Conservation (phyloP, 2,797 vertebrate genomes). For the Pseudochromis fuscus region DNA sequence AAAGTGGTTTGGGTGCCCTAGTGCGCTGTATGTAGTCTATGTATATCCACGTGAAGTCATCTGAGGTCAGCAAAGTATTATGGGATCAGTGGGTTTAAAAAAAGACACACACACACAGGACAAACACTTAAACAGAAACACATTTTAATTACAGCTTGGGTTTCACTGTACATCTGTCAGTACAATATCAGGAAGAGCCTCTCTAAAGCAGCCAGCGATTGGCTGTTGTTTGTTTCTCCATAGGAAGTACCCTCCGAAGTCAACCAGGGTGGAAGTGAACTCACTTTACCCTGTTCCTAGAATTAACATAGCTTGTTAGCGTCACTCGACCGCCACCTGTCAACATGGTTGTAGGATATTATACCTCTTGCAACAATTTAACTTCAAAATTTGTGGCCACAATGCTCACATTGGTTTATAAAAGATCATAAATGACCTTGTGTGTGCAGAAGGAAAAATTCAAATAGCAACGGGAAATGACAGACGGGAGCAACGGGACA, state of each 20-base stretch:
- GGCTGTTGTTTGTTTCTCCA: slow-evolving; percentile 43
- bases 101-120: slow-evolving; percentile 57
- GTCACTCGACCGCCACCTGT: background rate
- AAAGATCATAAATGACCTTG: slow-evolving; percentile 67
- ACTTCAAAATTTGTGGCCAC: background rate
- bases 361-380: background rate
- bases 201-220: slow-evolving; percentile 17
- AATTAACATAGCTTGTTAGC: slow-evolving; percentile 55
- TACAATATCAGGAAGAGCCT: slow-evolving; percentile 37
- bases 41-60: slow-evolving; percentile 53
- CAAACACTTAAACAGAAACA: slow-evolving; percentile 51
- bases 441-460: slow-evolving; percentile 59
- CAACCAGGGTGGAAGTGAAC: slow-evolving; percentile 57
- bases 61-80: slow-evolving; percentile 68
- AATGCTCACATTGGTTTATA: background rate
- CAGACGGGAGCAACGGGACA: slow-evolving; percentile 76
- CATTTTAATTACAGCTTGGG: slow-evolving; percentile 67
- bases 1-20: slow-evolving; percentile 66
- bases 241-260: slow-evolving; percentile 58
- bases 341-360: background rate
- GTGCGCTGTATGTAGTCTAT: slow-evolving; percentile 41
- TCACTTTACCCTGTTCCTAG: slow-evolving; percentile 62
- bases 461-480: slow-evolving; percentile 70
- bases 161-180: slow-evolving; percentile 65
- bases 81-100: slow-evolving; percentile 56